Evolutionary conservation across 2,797 vertebrate species (phyloP).

Genomic region (Labeo calbasu): DNA sequence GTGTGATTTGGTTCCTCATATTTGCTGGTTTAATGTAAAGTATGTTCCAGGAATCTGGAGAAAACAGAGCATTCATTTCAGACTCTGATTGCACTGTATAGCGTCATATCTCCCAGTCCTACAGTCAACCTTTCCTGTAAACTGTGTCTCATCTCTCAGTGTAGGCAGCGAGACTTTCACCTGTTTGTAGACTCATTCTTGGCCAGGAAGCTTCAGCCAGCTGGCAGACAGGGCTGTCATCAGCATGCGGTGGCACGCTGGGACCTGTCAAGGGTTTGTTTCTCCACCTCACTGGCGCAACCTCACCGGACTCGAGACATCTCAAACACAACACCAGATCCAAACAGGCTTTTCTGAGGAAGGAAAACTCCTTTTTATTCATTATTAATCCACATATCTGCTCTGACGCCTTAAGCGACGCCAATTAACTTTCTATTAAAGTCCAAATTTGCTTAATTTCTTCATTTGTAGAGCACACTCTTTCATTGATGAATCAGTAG

Average conservation of each 20-base stretch:
- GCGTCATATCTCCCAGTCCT: too few relatives aligned
- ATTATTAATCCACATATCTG: background rate
- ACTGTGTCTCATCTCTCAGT: conserved; percentile 5
- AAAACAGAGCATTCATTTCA: background rate
- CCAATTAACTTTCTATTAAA: background rate
- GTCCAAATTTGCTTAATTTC: conserved; percentile 35
- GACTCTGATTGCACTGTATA: background rate
- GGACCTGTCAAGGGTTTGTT: conserved; percentile 54
- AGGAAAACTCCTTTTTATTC: background rate
- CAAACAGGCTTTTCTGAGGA: conserved; percentile 10
- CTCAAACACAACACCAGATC: conserved; percentile 40
- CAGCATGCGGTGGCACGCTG: conserved; percentile 51
- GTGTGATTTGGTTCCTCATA: background rate
- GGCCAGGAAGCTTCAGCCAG: conserved; percentile 27
- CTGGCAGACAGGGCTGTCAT: conserved; percentile 51
- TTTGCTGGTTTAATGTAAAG: background rate
- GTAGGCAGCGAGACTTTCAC: conserved; percentile 48
- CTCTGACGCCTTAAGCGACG: background rate
- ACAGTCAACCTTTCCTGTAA: conserved; percentile 1
- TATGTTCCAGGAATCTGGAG: background rate
- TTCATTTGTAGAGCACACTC: conserved; percentile 7
- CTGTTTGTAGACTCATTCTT: conserved; percentile 56
- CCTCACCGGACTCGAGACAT: conserved; percentile 46
- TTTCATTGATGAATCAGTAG: conserved; percentile 23
- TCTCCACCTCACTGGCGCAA: conserved; percentile 32